Evolutionary conservation across 2,113 vertebrate genomes (phyloP).

Genomic region (Actenoides hombroni): DNA sequence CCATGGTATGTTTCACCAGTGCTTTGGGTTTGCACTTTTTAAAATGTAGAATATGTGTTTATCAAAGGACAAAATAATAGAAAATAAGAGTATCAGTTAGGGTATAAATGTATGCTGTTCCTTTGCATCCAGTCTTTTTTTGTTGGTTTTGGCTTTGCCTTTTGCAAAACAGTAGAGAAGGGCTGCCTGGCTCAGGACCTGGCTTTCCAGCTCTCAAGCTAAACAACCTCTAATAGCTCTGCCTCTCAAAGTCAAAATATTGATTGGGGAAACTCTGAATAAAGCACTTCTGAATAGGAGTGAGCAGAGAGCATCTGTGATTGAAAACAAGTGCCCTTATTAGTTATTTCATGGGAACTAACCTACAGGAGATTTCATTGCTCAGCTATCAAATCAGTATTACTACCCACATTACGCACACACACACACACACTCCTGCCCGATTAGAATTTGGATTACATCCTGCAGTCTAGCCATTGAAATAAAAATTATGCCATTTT

Average conservation of each 20-base stretch:
- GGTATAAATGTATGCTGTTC: fast-evolving
- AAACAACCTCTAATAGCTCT: conserved; percentile 58
- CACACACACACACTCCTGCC: background rate
- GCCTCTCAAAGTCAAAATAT: conserved; percentile 66
- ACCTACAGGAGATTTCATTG: conserved; percentile 44
- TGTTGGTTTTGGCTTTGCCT: background rate
- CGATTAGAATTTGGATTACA: conserved; percentile 25
- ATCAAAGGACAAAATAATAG: background rate
- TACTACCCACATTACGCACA: background rate
- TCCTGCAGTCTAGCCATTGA: background rate
- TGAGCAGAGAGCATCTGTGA: conserved; percentile 51
- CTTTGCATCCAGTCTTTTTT: background rate
- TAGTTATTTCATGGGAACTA: conserved; percentile 56
- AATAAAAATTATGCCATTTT: conserved; percentile 29
- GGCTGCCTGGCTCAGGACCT: conserved; percentile 9
- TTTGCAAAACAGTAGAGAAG: background rate
- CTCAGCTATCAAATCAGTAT: conserved; percentile 44
- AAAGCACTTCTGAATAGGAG: conserved; percentile 48
- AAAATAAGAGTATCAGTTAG: background rate
- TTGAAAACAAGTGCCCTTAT: conserved; percentile 64
- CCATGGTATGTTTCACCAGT: background rate
- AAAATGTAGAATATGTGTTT: background rate
- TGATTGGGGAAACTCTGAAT: conserved; percentile 64
- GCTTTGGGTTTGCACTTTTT: background rate
- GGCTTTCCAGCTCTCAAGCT: conserved; percentile 20